Evolutionary conservation across 2,113 vertebrate species (phyloP).

Genomic region (Balaeniceps rex): DNA sequence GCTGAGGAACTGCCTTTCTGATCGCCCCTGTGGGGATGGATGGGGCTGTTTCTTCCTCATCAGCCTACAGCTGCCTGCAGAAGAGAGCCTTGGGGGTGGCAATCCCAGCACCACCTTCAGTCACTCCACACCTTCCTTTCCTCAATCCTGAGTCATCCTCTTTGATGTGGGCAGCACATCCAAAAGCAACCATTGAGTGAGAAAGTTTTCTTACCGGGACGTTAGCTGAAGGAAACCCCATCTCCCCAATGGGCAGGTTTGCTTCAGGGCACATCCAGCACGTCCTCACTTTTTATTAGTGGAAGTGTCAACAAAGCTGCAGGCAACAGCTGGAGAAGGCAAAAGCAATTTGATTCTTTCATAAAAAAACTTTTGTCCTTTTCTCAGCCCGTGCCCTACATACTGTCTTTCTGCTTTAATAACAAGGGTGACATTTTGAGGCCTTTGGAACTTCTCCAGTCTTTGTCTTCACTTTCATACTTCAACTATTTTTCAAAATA

Average conservation of each 20-base stretch:
- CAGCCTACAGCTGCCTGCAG: not conserved
- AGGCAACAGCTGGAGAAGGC: not conserved
- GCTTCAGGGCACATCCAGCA: not conserved
- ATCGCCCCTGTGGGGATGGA: not conserved
- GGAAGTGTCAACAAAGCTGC: not conserved
- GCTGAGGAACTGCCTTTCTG: not conserved
- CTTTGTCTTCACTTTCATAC: slow-evolving; percentile 30
- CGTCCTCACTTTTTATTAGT: not conserved
- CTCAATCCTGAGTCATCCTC: not conserved
- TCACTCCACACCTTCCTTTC: not conserved
- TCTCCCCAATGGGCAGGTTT: not conserved
- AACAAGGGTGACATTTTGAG: slow-evolving; percentile 48
- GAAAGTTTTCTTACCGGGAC: not conserved
- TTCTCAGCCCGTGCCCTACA: not conserved
- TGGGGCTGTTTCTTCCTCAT: not conserved
- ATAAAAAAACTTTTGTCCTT: not conserved
- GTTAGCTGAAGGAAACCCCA: not conserved
- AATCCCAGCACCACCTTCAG: not conserved
- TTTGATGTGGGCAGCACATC: not conserved
- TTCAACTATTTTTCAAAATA: not conserved
- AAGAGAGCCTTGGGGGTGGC: not conserved
- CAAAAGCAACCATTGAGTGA: not conserved
- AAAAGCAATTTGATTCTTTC: not conserved
- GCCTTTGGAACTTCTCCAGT: slow-evolving; percentile 40
- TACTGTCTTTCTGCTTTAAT: slow-evolving; percentile 19